Percentiles rank a stretch among this genome's conserved stretches.
Evolutionary conservation across 2,113 vertebrate species (phyloP).

Genomic region (Triplophysa rosa): DNA sequence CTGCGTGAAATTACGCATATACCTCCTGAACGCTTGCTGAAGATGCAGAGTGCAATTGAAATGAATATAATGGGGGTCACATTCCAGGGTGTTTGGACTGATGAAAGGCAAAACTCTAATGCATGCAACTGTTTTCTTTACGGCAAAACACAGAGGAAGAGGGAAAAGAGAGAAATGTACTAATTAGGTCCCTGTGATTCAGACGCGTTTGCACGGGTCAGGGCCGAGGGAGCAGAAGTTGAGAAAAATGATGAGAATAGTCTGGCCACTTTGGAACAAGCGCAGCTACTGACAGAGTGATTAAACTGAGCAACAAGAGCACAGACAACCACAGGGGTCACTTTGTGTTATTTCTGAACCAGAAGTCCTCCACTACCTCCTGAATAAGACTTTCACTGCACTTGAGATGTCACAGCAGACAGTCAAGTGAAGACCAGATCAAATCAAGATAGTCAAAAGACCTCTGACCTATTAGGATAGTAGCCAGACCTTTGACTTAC

Average conservation of each 20-base stretch:
- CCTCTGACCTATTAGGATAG: no score
- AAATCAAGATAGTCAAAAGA: not conserved
- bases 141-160: constrained; percentile 29
- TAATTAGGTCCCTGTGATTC: constrained; percentile 54
- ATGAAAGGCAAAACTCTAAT: constrained; percentile 57
- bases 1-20: constrained; percentile 50
- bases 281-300: constrained; percentile 36
- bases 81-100: constrained; percentile 51
- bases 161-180: constrained; percentile 5
- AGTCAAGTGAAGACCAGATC: not conserved
- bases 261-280: constrained; percentile 46
- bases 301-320: not conserved
- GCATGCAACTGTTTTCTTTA: constrained; percentile 56
- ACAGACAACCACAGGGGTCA: constrained; percentile 20
- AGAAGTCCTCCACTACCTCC: not conserved
- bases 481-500: no score
- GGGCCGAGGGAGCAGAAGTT: constrained; percentile 43
- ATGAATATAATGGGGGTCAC: constrained; percentile 54
- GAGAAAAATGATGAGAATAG: constrained; percentile 47
- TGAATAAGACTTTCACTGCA: not conserved
- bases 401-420: not conserved
- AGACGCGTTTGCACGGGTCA: constrained; percentile 50
- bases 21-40: constrained; percentile 33
- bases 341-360: constrained; percentile 11
- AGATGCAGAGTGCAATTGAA: constrained; percentile 51